These are phyloP conservation scores for Prunella strophiata DNA, from an alignment of 2,797 vertebrate species.

Conservation along the genomic window DNA sequence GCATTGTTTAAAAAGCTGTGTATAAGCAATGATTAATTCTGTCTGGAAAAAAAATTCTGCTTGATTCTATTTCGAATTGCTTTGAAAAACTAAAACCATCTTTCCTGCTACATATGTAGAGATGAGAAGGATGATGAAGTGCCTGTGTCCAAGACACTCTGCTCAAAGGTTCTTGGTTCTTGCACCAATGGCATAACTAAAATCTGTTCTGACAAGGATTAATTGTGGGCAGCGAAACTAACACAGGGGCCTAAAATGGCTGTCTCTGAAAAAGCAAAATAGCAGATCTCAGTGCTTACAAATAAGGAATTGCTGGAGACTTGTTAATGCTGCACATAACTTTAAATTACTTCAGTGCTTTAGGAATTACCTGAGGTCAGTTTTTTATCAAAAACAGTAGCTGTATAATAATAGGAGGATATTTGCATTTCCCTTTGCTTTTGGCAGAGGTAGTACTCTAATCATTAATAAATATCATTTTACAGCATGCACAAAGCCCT, in stretches of 20 bases:
- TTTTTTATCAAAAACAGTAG: neutral
- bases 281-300: neutral
- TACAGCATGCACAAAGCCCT: neutral
- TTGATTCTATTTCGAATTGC: neutral
- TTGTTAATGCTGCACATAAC: neutral
- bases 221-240: neutral
- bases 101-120: neutral
- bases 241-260: neutral
- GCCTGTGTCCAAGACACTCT: neutral
- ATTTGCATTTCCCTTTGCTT: neutral
- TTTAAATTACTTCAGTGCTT: neutral
- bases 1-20: neutral
- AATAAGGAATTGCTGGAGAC: neutral
- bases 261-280: neutral
- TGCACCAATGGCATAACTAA: neutral
- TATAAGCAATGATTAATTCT: neutral
- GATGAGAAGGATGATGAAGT: neutral
- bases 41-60: neutral
- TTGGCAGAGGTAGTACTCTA: neutral
- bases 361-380: neutral
- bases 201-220: neutral
- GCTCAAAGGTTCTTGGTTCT: neutral
- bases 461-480: neutral
- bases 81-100: neutral
- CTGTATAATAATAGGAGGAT: neutral